Conservation (phyloP, 2,797 vertebrate species). For the Poeciliopsis presidionis region DNA sequence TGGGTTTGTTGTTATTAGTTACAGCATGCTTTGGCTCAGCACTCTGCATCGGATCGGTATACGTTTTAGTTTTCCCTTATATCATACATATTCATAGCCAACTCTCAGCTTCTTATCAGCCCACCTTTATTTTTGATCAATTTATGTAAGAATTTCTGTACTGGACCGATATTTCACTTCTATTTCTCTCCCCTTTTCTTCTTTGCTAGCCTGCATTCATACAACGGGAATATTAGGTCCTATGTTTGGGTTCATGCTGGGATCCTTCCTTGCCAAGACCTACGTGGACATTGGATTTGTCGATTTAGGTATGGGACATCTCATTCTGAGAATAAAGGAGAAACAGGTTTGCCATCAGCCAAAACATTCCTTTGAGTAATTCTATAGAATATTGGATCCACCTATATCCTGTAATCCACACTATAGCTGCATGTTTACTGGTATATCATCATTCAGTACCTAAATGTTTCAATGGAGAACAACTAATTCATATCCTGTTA, state of each 20-base stretch:
- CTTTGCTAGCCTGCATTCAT: slow-evolving; percentile 85
- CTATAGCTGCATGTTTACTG: not conserved
- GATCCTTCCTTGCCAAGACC: slow-evolving; percentile 87
- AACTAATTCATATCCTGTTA: not conserved
- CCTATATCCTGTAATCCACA: not conserved
- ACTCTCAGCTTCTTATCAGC: not conserved
- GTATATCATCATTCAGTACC: not conserved
- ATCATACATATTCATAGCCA: not conserved
- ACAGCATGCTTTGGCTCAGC: no score
- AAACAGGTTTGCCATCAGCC: not conserved
- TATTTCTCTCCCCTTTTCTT: slow-evolving; percentile 1
- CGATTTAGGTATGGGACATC: slow-evolving; percentile 82
- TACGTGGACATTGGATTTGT: slow-evolving; percentile 91
- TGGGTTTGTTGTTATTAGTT: slow-evolving; percentile 55
- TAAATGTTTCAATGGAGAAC: not conserved
- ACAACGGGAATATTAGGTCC: slow-evolving; percentile 86
- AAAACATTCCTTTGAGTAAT: not conserved
- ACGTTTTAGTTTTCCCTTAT: no score
- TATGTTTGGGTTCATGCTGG: slow-evolving; percentile 89
- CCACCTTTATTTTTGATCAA: not conserved
- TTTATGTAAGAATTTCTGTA: not conserved
- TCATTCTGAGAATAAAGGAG: not conserved
- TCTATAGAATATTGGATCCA: not conserved
- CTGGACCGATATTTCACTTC: no score
- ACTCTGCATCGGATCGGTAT: no score